These are phyloP conservation scores for Moxostoma hubbsi DNA, from an alignment of 2,797 vertebrate genomes.

Conservation along the genomic window DNA sequence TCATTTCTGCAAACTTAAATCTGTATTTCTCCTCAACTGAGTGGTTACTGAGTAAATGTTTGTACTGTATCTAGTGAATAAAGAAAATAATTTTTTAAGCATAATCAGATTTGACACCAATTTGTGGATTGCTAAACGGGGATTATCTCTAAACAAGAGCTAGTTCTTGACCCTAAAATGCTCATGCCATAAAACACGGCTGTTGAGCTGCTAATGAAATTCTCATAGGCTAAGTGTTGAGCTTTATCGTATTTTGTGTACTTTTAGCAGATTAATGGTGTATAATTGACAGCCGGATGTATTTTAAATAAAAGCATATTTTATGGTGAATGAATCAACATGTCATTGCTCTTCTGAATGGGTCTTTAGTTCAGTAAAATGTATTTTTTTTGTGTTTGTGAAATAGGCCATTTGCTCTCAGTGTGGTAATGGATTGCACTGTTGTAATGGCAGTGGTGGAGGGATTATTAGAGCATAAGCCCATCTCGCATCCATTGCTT, in stretches of 20 bases:
- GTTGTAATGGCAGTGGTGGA: neutral
- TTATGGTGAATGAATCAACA: constrained; percentile 75
- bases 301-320: constrained; percentile 65
- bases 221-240: constrained; percentile 46
- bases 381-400: constrained; percentile 63
- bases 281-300: constrained; percentile 66
- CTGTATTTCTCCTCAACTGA: constrained; percentile 15
- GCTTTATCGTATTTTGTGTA: constrained; percentile 71
- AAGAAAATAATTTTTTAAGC: constrained; percentile 15
- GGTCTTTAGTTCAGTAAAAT: constrained; percentile 75
- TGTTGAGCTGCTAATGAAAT: constrained; percentile 40
- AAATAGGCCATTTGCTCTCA: constrained; percentile 68
- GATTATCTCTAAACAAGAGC: constrained; percentile 31
- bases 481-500: neutral
- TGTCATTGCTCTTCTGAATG: constrained; percentile 62
- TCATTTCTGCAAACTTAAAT: constrained; percentile 25
- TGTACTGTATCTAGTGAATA: constrained; percentile 5
- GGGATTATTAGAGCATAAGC: constrained; percentile 20
- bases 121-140: constrained; percentile 11
- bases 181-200: constrained; percentile 22
- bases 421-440: constrained; percentile 58
- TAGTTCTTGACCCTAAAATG: constrained; percentile 28
- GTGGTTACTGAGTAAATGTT: constrained; percentile 20
- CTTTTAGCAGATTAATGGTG: constrained; percentile 73
- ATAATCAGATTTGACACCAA: constrained; percentile 25